A percentile compares a stretch with the other conserved stretches of the same genome.
These are phyloP conservation scores for Pseudomyrmex cubaensis DNA, from an alignment of 1,140 invertebrate species.

Conservation along the genomic window DNA sequence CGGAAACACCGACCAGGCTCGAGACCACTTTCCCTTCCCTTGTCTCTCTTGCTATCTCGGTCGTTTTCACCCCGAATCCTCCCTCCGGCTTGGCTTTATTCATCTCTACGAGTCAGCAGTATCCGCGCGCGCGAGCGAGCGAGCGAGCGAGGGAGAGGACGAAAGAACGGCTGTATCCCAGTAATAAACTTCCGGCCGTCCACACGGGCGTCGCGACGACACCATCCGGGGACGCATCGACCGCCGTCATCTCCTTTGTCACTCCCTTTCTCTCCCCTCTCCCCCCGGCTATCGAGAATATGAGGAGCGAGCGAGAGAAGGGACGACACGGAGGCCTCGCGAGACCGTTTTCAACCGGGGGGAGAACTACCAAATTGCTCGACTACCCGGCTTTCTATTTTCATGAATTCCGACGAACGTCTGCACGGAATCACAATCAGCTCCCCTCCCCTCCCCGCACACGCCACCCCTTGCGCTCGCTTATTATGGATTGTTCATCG, in stretches of 20 bases:
- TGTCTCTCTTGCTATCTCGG: conserved; percentile 29
- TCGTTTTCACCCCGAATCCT: conserved; percentile 15
- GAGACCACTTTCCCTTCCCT: conserved; percentile 37
- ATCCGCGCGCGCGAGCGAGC: conserved; percentile 63
- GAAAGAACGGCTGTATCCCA: conserved; percentile 61
- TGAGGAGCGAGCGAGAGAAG: conserved; percentile 45
- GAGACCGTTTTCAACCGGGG: conserved; percentile 67
- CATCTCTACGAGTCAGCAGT: conserved; percentile 29
- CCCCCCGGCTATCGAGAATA: conserved; percentile 69
- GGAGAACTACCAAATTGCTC: conserved; percentile 70
- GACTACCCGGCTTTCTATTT: conserved; percentile 67
- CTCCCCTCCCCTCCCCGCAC: conserved; percentile 7
- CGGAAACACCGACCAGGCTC: conserved; percentile 64
- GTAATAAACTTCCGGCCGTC: conserved; percentile 69
- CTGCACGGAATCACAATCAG: conserved; percentile 73
- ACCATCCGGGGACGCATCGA: conserved; percentile 49
- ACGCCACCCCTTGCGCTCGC: conserved; percentile 3
- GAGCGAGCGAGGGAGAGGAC: background rate
- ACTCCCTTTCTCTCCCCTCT: conserved; percentile 56
- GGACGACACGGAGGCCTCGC: conserved; percentile 62
- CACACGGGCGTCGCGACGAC: conserved; percentile 56
- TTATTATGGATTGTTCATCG: conserved; percentile 59
- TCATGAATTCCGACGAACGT: conserved; percentile 71
- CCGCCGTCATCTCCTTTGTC: conserved; percentile 10
- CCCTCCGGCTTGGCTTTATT: background rate